Percentiles rank a stretch among this genome's conserved stretches.
phyloP scores from a whole-genome alignment of 2,797 vertebrate genomes.

The Anabas testudineus region DNA sequence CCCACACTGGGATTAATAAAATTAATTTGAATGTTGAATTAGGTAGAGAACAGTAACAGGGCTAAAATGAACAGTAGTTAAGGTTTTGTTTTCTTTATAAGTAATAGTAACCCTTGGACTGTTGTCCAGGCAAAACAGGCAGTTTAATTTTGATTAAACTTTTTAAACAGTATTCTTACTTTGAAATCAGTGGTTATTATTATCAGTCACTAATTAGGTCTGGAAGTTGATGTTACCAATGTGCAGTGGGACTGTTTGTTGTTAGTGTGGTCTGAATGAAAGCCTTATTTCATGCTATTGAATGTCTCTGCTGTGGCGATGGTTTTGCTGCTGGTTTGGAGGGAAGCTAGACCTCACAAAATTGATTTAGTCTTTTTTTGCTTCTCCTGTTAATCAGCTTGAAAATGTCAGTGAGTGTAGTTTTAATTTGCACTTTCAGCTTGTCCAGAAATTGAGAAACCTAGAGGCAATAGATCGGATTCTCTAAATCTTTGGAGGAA shows the following conservation, averaged over 20 bases:
- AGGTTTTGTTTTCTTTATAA: not conserved
- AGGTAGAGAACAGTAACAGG: no score
- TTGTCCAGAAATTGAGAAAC: not conserved
- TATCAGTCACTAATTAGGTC: not conserved
- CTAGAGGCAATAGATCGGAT: not conserved
- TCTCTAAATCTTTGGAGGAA: not conserved
- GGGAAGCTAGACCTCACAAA: slow-evolving; percentile 11
- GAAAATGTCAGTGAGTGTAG: not conserved
- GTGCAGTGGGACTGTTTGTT: not conserved
- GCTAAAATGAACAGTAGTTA: no score
- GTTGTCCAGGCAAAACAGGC: no score
- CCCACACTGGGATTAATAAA: no score
- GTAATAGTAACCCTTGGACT: not conserved
- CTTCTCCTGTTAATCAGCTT: not conserved
- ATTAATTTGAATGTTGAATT: no score
- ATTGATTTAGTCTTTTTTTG: not conserved
- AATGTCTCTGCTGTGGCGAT: slow-evolving; percentile 41
- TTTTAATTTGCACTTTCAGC: not conserved
- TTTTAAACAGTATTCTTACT: no score
- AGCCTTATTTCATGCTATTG: slow-evolving; percentile 54
- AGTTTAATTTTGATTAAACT: no score
- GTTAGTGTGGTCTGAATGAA: slow-evolving; percentile 58
- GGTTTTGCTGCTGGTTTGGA: slow-evolving; percentile 18
- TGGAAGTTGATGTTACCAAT: not conserved
- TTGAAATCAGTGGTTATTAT: not conserved